Evolutionary conservation across 1,140 invertebrate genomes (phyloP).

Genomic region (Grapholita molesta): DNA sequence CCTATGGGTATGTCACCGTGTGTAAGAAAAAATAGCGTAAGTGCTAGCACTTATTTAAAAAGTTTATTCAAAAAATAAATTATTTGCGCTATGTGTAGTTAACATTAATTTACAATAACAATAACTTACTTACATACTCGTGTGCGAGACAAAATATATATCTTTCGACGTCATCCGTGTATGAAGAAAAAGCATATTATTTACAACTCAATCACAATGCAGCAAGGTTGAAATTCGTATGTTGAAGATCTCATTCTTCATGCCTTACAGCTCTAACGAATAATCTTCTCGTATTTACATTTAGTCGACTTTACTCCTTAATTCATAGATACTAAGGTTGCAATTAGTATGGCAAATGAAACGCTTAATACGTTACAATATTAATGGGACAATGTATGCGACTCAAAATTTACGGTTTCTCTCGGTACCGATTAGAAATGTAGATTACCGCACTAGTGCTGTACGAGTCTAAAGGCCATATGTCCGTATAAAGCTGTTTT

Average conservation of each 20-base stretch:
- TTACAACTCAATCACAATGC: neutral
- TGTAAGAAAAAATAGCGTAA: no score
- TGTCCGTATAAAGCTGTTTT: neutral
- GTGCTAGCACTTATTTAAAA: neutral
- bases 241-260: neutral
- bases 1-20: no score
- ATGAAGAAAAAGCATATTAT: neutral
- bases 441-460: neutral
- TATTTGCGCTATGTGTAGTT: neutral
- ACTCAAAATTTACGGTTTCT: conserved; percentile 2
- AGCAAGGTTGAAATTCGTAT: neutral
- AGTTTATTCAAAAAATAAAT: neutral
- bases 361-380: neutral
- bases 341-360: neutral
- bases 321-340: neutral
- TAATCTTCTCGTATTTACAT: neutral
- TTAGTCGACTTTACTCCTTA: neutral
- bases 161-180: neutral
- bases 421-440: conserved; percentile 1
- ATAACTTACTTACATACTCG: neutral
- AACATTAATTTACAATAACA: neutral
- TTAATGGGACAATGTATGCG: neutral
- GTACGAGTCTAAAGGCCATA: neutral
- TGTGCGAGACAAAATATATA: neutral
- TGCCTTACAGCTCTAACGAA: neutral